Conservation (phyloP, 2,797 vertebrate genomes). For the Takifugu rubripes region DNA sequence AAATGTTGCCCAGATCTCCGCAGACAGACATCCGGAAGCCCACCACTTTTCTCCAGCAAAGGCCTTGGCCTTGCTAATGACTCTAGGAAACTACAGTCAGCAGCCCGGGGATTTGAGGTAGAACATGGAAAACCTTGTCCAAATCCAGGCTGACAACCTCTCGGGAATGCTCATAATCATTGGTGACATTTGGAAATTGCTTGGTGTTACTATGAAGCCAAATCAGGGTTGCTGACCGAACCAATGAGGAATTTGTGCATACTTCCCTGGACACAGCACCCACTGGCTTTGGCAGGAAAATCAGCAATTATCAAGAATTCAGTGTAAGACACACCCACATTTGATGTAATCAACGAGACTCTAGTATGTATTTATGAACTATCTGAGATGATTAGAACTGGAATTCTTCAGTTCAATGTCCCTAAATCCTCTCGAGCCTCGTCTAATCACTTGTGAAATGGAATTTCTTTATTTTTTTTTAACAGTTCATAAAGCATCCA, state of each 20-base stretch:
- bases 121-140: constrained; percentile 55
- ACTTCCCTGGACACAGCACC: too few species aligned
- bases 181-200: not conserved
- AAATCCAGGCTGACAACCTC: constrained; percentile 24
- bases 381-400: too few species aligned
- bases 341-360: too few species aligned
- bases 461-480: too few species aligned
- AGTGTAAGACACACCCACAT: too few species aligned
- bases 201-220: not conserved
- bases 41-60: constrained; percentile 41
- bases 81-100: constrained; percentile 85
- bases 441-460: too few species aligned
- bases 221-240: not conserved
- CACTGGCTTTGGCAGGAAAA: too few species aligned
- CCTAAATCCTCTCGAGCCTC: too few species aligned
- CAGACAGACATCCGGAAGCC: constrained; percentile 54
- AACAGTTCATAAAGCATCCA: constrained; percentile 1
- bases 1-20: constrained; percentile 34
- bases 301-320: too few species aligned
- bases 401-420: too few species aligned
- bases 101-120: constrained; percentile 81
- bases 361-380: too few species aligned
- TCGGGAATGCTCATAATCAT: constrained; percentile 4
- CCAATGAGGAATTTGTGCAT: too few species aligned
- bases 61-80: constrained; percentile 41